phyloP scores from a whole-genome alignment of 2,113 vertebrate species.

The Furnarius figulus region DNA sequence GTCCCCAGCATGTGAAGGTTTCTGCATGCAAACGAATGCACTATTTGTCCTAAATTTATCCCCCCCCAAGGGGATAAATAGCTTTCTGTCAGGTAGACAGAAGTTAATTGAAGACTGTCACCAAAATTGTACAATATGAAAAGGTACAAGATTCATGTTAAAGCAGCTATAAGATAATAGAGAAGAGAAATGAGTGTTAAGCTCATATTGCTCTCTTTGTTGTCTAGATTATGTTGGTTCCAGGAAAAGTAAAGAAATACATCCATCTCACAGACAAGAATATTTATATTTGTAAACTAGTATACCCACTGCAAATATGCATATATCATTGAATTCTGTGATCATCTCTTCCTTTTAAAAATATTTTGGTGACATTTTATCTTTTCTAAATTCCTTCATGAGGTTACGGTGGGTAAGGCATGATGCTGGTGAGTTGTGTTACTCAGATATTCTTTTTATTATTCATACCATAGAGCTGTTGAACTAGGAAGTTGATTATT shows the following conservation, averaged over 20 bases:
- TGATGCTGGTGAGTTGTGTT: neutral
- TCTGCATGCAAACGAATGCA: neutral
- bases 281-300: neutral
- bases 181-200: neutral
- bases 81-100: neutral
- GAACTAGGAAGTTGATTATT: slow-evolving; percentile 74
- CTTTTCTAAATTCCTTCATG: slow-evolving; percentile 12
- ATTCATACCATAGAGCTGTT: slow-evolving; percentile 71
- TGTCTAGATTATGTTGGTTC: neutral
- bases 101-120: neutral
- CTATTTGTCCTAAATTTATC: neutral
- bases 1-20: neutral
- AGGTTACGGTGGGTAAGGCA: slow-evolving; percentile 13
- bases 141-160: neutral
- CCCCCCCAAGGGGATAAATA: neutral
- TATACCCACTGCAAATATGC: neutral
- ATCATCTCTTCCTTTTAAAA: neutral
- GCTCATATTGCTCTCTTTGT: neutral
- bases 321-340: neutral
- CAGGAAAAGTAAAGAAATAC: neutral
- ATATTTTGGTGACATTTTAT: neutral
- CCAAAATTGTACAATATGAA: neutral
- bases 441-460: slow-evolving; percentile 66
- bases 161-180: neutral
- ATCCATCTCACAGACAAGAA: neutral